Conservation (phyloP, 2,888 invertebrate genomes). For the Sinodicranocentrus sp. region DNA sequence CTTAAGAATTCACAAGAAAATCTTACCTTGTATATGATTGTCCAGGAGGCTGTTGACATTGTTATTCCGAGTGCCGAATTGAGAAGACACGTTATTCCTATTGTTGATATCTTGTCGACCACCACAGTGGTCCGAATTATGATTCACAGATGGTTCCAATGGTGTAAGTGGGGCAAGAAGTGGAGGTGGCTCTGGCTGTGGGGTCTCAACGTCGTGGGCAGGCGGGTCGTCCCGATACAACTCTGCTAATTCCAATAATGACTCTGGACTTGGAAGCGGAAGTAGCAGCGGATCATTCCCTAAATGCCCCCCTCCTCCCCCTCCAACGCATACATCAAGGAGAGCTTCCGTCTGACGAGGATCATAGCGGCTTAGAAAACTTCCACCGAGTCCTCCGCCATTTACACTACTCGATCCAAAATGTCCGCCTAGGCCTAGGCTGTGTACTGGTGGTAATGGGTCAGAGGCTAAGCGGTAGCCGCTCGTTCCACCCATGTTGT, state of each 20-base stretch:
- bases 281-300: constrained; percentile 76
- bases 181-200: constrained; percentile 77
- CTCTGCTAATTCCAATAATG: constrained; percentile 76
- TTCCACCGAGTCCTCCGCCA: constrained; percentile 78
- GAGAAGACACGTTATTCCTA: constrained; percentile 77
- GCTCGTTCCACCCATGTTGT: constrained; percentile 73
- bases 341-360: constrained; percentile 76
- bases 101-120: constrained; percentile 68
- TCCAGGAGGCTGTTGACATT: constrained; percentile 74
- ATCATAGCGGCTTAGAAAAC: constrained; percentile 80
- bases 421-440: constrained; percentile 79
- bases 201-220: constrained; percentile 75
- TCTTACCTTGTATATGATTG: constrained; percentile 73
- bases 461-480: constrained; percentile 75
- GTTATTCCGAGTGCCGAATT: constrained; percentile 64
- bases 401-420: constrained; percentile 81
- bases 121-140: constrained; percentile 85
- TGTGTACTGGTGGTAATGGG: constrained; percentile 78
- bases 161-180: constrained; percentile 79
- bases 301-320: constrained; percentile 83
- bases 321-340: constrained; percentile 76
- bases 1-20: not conserved
- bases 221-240: constrained; percentile 76
- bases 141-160: constrained; percentile 85
- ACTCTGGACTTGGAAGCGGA: constrained; percentile 76